Conservation (phyloP, 1,140 invertebrate species). For the Plectrocnemia conspersa region DNA sequence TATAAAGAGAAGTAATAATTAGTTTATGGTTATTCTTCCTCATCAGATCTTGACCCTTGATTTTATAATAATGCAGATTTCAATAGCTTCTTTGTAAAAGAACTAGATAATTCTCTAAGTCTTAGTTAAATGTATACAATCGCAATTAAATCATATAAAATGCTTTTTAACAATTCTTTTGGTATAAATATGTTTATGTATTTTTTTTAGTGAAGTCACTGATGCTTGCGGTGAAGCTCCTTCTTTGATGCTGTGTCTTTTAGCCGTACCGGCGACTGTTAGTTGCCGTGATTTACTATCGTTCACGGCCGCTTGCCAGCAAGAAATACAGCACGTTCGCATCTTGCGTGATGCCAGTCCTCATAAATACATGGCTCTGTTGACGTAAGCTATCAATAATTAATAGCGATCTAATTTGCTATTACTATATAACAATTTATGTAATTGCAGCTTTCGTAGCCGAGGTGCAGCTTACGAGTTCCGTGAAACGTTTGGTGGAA, state of each 20-base stretch:
- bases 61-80: too few relatives aligned
- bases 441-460: slow-evolving; percentile 51
- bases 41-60: too few relatives aligned
- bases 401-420: background rate
- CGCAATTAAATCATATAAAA: slow-evolving; percentile 10
- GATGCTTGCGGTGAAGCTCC: slow-evolving; percentile 65
- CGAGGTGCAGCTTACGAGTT: slow-evolving; percentile 84
- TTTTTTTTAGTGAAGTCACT: slow-evolving; percentile 52
- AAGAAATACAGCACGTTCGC: slow-evolving; percentile 84
- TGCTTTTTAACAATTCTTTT: too few relatives aligned
- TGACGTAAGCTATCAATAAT: slow-evolving; percentile 60
- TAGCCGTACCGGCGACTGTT: slow-evolving; percentile 88
- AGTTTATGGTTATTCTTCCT: background rate
- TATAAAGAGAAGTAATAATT: slow-evolving; percentile 85
- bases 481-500: slow-evolving; percentile 88
- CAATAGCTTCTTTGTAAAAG: too few relatives aligned
- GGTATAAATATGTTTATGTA: slow-evolving; percentile 48
- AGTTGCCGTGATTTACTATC: slow-evolving; percentile 90
- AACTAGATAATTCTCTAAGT: too few relatives aligned
- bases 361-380: slow-evolving; percentile 95
- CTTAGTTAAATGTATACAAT: too few relatives aligned
- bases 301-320: slow-evolving; percentile 91
- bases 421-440: background rate
- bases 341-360: slow-evolving; percentile 83
- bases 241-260: slow-evolving; percentile 76